A percentile compares a stretch with the other conserved stretches of the same genome.
phyloP scores from a whole-genome alignment of 2,888 invertebrate species.

The Caenorhabditis japonica region DNA sequence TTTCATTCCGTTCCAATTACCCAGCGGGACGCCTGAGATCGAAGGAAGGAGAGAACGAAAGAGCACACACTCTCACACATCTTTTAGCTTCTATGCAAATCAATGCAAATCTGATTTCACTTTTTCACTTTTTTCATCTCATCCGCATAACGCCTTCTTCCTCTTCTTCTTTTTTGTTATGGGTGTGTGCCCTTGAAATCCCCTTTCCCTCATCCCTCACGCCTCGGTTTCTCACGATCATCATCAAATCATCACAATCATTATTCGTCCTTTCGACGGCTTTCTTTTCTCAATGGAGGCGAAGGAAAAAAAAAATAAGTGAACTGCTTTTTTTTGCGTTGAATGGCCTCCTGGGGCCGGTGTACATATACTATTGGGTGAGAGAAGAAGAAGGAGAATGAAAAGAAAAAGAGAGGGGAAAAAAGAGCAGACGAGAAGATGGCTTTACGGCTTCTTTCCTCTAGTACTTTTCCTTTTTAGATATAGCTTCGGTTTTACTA shows the following conservation, averaged over 20 bases:
- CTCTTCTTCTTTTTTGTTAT: no score
- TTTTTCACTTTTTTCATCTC: constrained; percentile 17
- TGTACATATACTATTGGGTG: no score
- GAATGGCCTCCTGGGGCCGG: constrained; percentile 29
- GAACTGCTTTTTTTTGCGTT: constrained; percentile 20
- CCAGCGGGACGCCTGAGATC: constrained; percentile 2
- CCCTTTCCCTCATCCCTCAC: constrained; percentile 19
- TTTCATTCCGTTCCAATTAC: constrained; percentile 24
- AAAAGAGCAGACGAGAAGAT: constrained; percentile 22
- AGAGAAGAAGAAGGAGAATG: no score
- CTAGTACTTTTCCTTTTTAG: background rate
- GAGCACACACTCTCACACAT: background rate
- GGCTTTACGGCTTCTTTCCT: constrained; percentile 10
- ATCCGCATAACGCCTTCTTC: background rate
- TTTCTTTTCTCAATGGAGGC: no score
- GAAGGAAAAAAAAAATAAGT: constrained; percentile 25
- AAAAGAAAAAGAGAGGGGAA: no score
- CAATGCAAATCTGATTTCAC: constrained; percentile 39
- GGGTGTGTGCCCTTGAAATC: constrained; percentile 15
- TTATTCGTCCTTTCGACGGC: constrained; percentile 36
- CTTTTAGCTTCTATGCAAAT: no score
- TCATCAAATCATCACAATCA: constrained; percentile 32
- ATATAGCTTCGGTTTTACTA: constrained; percentile 2
- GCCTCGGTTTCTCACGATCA: constrained; percentile 36
- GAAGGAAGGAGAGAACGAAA: background rate